Base-by-base conservation (phyloP, 2,797 vertebrate species). In the Pelochelys cantorii region DNA sequence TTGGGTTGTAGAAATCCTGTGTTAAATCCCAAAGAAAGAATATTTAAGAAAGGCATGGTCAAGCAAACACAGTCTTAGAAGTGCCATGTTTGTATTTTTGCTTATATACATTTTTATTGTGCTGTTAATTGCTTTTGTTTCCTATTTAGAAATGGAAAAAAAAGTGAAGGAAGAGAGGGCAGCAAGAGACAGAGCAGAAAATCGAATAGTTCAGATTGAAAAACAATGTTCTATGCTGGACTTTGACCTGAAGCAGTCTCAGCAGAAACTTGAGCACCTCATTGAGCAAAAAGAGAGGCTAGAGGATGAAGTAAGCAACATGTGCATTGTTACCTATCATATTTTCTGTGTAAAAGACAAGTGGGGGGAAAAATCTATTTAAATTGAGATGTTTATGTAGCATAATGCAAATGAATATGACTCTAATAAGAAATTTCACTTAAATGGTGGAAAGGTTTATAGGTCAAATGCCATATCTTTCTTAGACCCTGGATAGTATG, bases 151-250 rank as follows among this genome's bases (percentile, higher is more conserved):
- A 95, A 99, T 99, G 98, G 99, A 99, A 98, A 99, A 98, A 97
- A 99, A 99, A 97, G 98, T 99, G 97, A 99, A 98, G 3, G 99
- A 99, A 97, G 99, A 99, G 95, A 98, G 98, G 23, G 98, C 98
- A 90, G 98, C 98, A 54, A 98, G 99, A 96, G 99, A 99, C 98
- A 98, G 99, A 90, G 99, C 99, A 11, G 99, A 99, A 98, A 99
- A 99, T 97, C 96, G 98, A 84, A 98, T 99, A 90, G 99, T 99
- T 97, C 99, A 99, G 97, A 98, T 99, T 91, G 99, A 99, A 97
- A 99, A 99, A 96, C 99, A 99, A 96, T 99, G 99, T 97, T 99
- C 99, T 15, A 99, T 99, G 99, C 97, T 99, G 84, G 99, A 99
- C 96, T 99, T 99, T 27, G 99, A 99, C 97, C 98, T 99, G 87